phyloP scores from a whole-genome alignment of 1,140 invertebrate genomes.

The Drosophila tristis region DNA sequence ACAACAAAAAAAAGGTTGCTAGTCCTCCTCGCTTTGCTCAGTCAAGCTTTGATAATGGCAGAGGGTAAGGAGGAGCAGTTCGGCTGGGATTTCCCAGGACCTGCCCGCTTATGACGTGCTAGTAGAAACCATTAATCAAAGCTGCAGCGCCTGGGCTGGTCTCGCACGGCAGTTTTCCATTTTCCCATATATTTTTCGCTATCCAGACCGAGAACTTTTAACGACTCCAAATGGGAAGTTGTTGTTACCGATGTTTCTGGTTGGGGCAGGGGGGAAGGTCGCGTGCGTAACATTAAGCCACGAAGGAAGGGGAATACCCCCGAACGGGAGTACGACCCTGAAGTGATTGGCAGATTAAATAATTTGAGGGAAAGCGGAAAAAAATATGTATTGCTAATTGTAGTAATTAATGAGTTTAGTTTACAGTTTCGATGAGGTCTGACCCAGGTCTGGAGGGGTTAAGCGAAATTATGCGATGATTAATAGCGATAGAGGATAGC shows the following conservation, averaged over 20 bases:
- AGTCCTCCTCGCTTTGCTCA: conserved; percentile 29
- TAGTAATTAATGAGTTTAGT: conserved; percentile 75
- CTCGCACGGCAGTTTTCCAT: conserved; percentile 34
- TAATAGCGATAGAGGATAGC: conserved; percentile 26
- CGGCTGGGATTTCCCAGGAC: conserved; percentile 36
- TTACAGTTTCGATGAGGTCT: conserved; percentile 55
- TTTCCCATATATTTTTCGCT: conserved; percentile 31
- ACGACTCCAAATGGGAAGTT: conserved; percentile 35
- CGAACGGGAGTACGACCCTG: conserved; percentile 17
- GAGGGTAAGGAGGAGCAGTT: background rate
- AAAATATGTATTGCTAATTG: conserved; percentile 64
- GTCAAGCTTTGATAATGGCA: conserved; percentile 29
- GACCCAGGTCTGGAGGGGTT: background rate
- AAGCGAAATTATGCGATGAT: conserved; percentile 37
- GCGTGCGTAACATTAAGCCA: conserved; percentile 53
- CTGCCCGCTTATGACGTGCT: conserved; percentile 69
- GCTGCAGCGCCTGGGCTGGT: conserved; percentile 26
- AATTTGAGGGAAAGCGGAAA: conserved; percentile 44
- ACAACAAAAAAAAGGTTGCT: conserved; percentile 44
- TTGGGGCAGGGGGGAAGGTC: conserved; percentile 26
- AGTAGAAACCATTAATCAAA: conserved; percentile 77
- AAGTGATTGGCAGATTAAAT: conserved; percentile 63
- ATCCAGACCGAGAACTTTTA: conserved; percentile 39
- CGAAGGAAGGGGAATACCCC: too few species aligned
- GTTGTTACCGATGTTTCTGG: conserved; percentile 19